These are phyloP conservation scores for cattle (Bos taurus) DNA, from an alignment of 2,113 vertebrate genomes.

Conservation along the genomic window ARS-UCD2.0 NC_037333.1:35225501-35226000, in stretches of 20 bases:
- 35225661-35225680: neutral
- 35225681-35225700: neutral
- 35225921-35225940: neutral
- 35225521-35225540: neutral
- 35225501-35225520: neutral
- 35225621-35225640: neutral
- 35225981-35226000: neutral
- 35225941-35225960: slow-evolving; percentile 4
- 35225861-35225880: neutral
- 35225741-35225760: neutral
- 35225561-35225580: neutral
- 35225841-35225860: neutral
- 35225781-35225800: neutral
- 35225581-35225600: neutral
- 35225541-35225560: neutral
- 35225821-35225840: neutral
- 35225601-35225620: neutral
- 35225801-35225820: neutral
- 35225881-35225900: neutral
- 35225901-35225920: neutral
- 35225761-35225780: neutral
- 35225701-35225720: neutral
- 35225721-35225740: neutral
- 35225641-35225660: neutral
- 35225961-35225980: neutral